Percentiles rank a stretch among this genome's conserved stretches.
These are phyloP conservation scores for Furcifer pardalis DNA, from an alignment of 2,797 vertebrate species.

Conservation along the genomic window DNA sequence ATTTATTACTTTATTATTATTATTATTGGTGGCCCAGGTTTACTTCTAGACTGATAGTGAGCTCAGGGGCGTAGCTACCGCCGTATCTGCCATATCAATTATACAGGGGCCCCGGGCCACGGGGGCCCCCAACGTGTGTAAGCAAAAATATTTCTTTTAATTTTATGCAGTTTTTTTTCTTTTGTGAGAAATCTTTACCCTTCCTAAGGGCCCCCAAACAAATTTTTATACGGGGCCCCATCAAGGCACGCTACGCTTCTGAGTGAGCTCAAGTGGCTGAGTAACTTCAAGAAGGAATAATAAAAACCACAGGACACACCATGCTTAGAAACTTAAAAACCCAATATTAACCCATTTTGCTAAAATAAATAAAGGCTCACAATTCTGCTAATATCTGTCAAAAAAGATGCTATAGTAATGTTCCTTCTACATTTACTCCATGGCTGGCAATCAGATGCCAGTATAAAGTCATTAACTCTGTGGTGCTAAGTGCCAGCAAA, in stretches of 20 bases:
- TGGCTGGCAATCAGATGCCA: neutral
- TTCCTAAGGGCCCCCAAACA: too few species aligned
- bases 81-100: too few species aligned
- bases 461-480: neutral
- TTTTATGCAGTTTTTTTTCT: too few species aligned
- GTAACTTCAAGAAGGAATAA: neutral
- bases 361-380: neutral
- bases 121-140: too few species aligned
- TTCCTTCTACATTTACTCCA: neutral
- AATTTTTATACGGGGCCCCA: too few species aligned
- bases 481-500: neutral
- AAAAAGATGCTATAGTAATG: neutral
- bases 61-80: too few species aligned
- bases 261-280: too few species aligned
- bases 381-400: neutral
- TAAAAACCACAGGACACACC: neutral
- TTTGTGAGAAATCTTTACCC: too few species aligned
- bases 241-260: too few species aligned
- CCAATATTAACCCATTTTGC: neutral
- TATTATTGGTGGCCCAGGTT: neutral
- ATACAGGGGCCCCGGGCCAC: too few species aligned
- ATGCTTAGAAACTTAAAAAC: neutral
- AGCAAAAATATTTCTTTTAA: too few species aligned
- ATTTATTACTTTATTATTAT: neutral
- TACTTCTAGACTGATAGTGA: too few species aligned